Evolutionary conservation across 1,140 invertebrate genomes (phyloP).

Genomic region (Drosophila triauraria): DNA sequence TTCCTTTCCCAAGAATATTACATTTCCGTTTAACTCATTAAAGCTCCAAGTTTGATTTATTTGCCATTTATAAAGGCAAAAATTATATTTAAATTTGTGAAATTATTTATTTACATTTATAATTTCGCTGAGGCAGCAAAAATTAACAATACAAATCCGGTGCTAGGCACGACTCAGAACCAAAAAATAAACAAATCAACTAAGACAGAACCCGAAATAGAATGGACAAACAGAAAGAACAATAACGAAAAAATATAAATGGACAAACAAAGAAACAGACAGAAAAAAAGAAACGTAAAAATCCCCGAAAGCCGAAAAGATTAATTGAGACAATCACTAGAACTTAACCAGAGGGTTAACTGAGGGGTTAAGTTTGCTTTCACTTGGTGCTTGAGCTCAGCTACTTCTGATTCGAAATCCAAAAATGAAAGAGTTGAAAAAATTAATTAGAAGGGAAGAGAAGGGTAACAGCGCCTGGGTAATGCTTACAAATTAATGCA

Average conservation of each 20-base stretch:
- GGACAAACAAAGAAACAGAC: neutral
- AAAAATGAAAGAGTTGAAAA: neutral
- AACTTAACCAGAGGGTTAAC: neutral
- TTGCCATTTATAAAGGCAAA: slow-evolving; percentile 6
- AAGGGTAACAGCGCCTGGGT: neutral
- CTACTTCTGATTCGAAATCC: neutral
- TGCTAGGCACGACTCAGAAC: slow-evolving; percentile 36
- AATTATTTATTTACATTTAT: slow-evolving; percentile 35
- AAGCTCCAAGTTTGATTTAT: neutral
- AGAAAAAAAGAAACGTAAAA: slow-evolving; percentile 13
- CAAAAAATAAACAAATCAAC: slow-evolving; percentile 8
- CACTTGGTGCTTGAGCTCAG: neutral
- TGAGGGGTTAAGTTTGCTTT: slow-evolving; percentile 20
- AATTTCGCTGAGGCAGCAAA: slow-evolving; percentile 9
- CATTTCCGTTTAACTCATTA: neutral
- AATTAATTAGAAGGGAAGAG: neutral
- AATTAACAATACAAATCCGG: slow-evolving; percentile 27
- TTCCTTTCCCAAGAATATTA: neutral
- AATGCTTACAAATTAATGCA: neutral
- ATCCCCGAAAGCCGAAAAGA: slow-evolving; percentile 23
- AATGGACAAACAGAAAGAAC: slow-evolving; percentile 18
- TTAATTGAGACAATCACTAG: slow-evolving; percentile 25
- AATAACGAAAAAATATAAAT: slow-evolving; percentile 11
- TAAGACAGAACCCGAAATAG: slow-evolving; percentile 27
- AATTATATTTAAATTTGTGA: slow-evolving; percentile 18